A percentile compares a stretch with the other conserved stretches of the same genome.
These are phyloP conservation scores for Ectemnius cavifrons DNA, from an alignment of 2,888 invertebrate genomes.

Conservation along the genomic window DNA sequence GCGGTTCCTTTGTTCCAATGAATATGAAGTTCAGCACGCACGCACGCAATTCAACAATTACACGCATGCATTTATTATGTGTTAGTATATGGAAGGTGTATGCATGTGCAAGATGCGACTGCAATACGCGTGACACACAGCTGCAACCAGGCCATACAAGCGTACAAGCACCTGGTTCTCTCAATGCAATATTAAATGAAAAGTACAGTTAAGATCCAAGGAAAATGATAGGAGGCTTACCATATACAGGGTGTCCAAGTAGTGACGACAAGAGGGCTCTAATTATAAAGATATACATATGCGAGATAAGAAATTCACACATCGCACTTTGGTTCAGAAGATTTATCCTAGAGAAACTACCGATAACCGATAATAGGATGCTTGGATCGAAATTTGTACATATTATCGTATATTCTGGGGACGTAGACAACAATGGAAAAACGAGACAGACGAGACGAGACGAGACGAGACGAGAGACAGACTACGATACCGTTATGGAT, in stretches of 20 bases:
- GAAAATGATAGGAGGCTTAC: constrained; percentile 52
- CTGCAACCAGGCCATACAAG: constrained; percentile 27
- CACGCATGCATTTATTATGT: background rate
- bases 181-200: constrained; percentile 29
- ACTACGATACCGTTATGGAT: constrained; percentile 24
- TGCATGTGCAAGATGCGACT: constrained; percentile 19
- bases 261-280: constrained; percentile 39
- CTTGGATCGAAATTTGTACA: constrained; percentile 44
- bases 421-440: constrained; percentile 30
- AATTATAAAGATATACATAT: constrained; percentile 27
- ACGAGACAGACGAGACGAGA: constrained; percentile 12
- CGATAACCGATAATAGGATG: constrained; percentile 34
- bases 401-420: constrained; percentile 23
- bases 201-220: constrained; percentile 44
- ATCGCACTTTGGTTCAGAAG: constrained; percentile 38
- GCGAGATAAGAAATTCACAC: constrained; percentile 42
- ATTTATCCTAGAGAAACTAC: constrained; percentile 29
- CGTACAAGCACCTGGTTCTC: constrained; percentile 36
- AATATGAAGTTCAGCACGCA: background rate
- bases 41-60: background rate
- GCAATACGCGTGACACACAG: constrained; percentile 20
- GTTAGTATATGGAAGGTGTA: background rate
- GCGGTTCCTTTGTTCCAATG: constrained; percentile 5
- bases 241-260: constrained; percentile 66
- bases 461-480: background rate